Base-by-base conservation (phyloP, 2,113 vertebrate species). In the Morone chrysops region DNA sequence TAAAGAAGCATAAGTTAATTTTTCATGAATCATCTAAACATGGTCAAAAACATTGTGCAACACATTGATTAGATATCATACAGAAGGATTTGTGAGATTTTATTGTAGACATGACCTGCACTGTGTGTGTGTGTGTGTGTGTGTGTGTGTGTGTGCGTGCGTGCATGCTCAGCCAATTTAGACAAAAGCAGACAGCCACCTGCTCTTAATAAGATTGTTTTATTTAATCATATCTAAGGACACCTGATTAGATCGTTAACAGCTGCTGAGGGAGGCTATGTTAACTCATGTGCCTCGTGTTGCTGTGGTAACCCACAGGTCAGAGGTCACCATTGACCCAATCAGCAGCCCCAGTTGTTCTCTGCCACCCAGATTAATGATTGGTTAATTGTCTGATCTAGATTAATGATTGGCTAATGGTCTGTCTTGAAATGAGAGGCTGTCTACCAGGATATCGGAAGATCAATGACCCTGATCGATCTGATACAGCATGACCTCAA, bases 401-500 rank as follows among this genome's bases (percentile, higher is more conserved):
- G 89, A 91, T 89, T 82, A 88, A 91, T 89, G 78, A 87, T 80
- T 77, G 88, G 74, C 76, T 85, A 85, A 89, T 88, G 80, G 80
- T 74, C 76, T 8, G 59, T 56, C 60, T 83, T 71, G 67, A 80
- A 90, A 90, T 80, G 65, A 81, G 51, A 70, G 78, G 40, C 73
- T 61, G 9, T 50, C 56, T 45, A 66, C 22, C 2, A 41, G 67
- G 62, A 75, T 78, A 69, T 38, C 70, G 60, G 61, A 66, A 62
- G 75, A 89, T 85, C 87, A 76, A 87, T 90, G 81, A 63, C 38
- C 53, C 65, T n/a, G 57, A 91, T 89, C 31, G 81, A 93, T 90
- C 70, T 8, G n/a, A 67, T 78, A 73, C 61, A n/a, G 48, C 41
- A 10, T 85, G 78, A 89, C 82, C 77, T 84, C 61, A 84, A 60